Base-by-base conservation (phyloP, 2,888 invertebrate species). In the Pycnomerus fuliginosus region DNA sequence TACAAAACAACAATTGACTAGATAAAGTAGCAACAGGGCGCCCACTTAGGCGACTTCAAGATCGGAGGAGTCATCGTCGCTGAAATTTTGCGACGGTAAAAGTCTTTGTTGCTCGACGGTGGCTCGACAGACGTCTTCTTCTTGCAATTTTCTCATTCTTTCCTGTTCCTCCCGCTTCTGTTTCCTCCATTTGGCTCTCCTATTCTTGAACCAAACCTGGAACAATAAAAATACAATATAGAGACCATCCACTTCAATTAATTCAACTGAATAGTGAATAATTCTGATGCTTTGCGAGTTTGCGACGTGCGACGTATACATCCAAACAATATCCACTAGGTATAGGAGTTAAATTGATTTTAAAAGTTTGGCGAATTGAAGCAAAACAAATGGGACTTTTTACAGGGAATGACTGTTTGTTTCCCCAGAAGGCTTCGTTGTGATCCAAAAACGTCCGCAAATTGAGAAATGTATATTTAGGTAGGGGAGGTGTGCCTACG, bases 141-240 rank as follows among this genome's bases (percentile, higher is more conserved):
- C 85, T 67, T 90, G 90, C 48, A 90, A 70, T 72, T 90, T 88
- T 45, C 90, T 80, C 57, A 90, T 75, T 45, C 90, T 75, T 72
- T 90, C 87, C 72, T 90, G 85, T 69, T 89, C 85, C 69, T 87
- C 95, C 1, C 94, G 83, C 70, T 94, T 94, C 70, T 93, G 93
- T 67, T 95, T 95, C 56, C 95, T 83, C 94, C 94, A 95, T 76
- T 95, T 96, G 57, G 95, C 95, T 23, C 95, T 80, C 12, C 95
- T 82, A 71, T 95, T 95, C 74, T 95, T 95, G 74, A 95, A 95
- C 95, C 95, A 95, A 7, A 95, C 95, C 95, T 95, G 76, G 8
- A 75, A 38, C 34, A 25, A 3, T 7, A 25, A 8, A 20, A 5
- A 20, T 5, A 20, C 20, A 20, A 20, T 20, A 20, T 5, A 20